Evolutionary conservation across 2,888 invertebrate species (phyloP).

Genomic region (Glaucopsyche alexis): DNA sequence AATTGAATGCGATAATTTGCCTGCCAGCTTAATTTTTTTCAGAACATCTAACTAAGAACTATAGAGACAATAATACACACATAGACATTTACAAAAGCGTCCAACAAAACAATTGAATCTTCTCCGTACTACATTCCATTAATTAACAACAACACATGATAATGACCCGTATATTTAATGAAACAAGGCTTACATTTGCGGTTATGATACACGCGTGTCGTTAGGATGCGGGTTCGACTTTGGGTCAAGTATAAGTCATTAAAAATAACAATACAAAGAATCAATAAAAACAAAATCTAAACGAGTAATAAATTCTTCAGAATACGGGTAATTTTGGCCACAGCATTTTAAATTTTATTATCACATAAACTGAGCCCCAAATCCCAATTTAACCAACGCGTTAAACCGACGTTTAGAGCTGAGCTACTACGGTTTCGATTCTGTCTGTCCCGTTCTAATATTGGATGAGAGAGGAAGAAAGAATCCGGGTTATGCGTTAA

Average conservation of each 20-base stretch:
- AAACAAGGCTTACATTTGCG: constrained; percentile 27
- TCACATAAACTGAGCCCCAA: too few relatives aligned
- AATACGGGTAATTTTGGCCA: not conserved
- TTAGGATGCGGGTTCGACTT: constrained; percentile 35
- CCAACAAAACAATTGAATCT: constrained; percentile 21
- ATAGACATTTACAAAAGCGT: constrained; percentile 2
- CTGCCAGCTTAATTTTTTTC: not conserved
- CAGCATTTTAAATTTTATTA: not conserved
- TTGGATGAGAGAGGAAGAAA: too few relatives aligned
- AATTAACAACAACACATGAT: not conserved
- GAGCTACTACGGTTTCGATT: too few relatives aligned
- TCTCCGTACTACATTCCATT: constrained; percentile 18
- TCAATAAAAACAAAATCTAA: constrained; percentile 3
- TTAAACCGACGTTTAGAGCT: too few relatives aligned
- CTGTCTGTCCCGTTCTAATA: too few relatives aligned
- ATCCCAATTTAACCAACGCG: too few relatives aligned
- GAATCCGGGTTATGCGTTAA: too few relatives aligned
- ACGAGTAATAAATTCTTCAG: not conserved
- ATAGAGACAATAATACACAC: not conserved
- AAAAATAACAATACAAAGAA: constrained; percentile 3
- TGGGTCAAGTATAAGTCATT: constrained; percentile 30
- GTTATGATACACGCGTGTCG: constrained; percentile 27
- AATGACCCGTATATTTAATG: constrained; percentile 29
- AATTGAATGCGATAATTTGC: too few relatives aligned
- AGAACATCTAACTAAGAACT: not conserved